Evolutionary conservation across 1,140 invertebrate genomes (phyloP).

Genomic region (Pogonomyrmex californicus): DNA sequence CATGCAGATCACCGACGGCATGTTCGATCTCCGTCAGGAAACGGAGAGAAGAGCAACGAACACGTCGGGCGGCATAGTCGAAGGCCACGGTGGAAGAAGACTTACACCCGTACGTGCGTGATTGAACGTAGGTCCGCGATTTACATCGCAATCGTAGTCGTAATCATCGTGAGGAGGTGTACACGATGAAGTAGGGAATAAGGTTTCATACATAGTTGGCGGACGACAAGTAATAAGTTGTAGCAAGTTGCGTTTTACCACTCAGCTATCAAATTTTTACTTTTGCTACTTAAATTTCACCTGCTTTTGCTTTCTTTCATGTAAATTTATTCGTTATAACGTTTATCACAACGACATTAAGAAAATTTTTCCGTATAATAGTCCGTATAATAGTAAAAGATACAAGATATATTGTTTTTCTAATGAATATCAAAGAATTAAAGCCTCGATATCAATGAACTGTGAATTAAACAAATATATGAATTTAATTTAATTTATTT

Average conservation of each 20-base stretch:
- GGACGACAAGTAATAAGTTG: slow-evolving; percentile 4
- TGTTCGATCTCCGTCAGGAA: slow-evolving; percentile 47
- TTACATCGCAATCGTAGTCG: slow-evolving; percentile 84
- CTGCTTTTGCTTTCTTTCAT: neutral
- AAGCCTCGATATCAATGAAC: neutral
- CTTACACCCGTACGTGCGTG: slow-evolving; percentile 78
- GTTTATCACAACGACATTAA: neutral
- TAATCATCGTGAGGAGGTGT: slow-evolving; percentile 80
- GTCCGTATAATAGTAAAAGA: neutral
- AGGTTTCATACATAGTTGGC: slow-evolving; percentile 30
- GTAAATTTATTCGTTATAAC: neutral
- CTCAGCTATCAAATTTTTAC: neutral
- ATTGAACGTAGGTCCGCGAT: slow-evolving; percentile 83
- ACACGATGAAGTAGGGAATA: slow-evolving; percentile 25
- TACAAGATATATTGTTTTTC: neutral
- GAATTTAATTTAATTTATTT: neutral
- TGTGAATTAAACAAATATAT: neutral
- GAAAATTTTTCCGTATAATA: neutral
- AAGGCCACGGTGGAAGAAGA: slow-evolving; percentile 77
- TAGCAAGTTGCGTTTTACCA: neutral
- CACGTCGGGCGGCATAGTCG: slow-evolving; percentile 73
- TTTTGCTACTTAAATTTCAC: neutral
- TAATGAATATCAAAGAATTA: neutral
- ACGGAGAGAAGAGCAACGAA: slow-evolving; percentile 39
- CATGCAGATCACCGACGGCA: slow-evolving; percentile 19